A percentile compares a stretch with the other conserved stretches of the same genome.
phyloP scores from a whole-genome alignment of 2,113 vertebrate species.

The Bolborhynchus lineola region DNA sequence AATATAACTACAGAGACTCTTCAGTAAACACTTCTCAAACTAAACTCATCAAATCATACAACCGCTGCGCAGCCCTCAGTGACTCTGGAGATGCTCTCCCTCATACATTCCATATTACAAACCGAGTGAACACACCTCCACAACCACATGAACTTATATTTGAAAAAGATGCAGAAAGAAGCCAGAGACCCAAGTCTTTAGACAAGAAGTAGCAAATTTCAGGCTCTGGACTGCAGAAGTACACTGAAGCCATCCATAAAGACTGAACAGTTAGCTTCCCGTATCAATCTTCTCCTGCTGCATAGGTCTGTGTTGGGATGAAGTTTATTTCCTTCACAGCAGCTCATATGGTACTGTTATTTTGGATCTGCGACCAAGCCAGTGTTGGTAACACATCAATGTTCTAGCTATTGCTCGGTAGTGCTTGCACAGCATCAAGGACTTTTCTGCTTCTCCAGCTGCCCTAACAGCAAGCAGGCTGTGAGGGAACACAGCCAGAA shows the following conservation, averaged over 20 bases:
- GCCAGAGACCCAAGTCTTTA: neutral
- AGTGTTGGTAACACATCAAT: rapidly evolving
- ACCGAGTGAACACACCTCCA: neutral
- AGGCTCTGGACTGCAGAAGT: neutral
- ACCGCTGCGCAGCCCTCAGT: neutral
- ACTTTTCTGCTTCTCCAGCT: neutral
- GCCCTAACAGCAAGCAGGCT: neutral
- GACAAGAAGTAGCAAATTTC: neutral
- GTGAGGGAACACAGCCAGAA: neutral
- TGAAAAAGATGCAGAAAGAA: neutral
- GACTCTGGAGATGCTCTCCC: neutral
- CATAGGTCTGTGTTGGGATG: neutral
- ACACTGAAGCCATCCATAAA: neutral
- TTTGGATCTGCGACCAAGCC: neutral
- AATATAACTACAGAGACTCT: neutral
- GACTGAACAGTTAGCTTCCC: neutral
- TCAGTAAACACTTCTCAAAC: neutral
- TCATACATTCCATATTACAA: rapidly evolving
- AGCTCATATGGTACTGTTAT: rapidly evolving
- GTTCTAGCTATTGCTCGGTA: neutral
- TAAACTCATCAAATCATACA: neutral
- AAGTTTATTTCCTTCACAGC: neutral
- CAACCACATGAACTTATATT: neutral
- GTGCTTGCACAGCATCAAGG: neutral
- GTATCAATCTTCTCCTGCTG: neutral